Evolutionary conservation across 2,888 invertebrate genomes (phyloP).

Genomic region (Tipula lateralis): DNA sequence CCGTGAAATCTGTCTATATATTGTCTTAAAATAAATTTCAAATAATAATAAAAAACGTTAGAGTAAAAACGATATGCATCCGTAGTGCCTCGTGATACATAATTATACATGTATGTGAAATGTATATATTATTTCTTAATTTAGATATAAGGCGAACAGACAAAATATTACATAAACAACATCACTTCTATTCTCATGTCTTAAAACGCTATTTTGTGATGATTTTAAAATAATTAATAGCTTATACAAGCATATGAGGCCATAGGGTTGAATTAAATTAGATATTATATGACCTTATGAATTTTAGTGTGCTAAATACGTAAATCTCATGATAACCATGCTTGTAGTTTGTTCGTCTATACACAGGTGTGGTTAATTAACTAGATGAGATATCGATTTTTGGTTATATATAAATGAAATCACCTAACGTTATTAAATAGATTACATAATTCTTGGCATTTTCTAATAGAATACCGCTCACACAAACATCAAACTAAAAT

Average conservation of each 20-base stretch:
- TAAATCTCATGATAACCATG: not conserved
- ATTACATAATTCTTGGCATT: not conserved
- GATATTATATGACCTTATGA: not conserved
- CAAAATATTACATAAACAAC: not conserved
- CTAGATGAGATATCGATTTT: not conserved
- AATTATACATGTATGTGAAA: not conserved
- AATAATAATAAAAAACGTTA: not conserved
- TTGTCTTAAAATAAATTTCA: not conserved
- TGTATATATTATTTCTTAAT: too few relatives aligned
- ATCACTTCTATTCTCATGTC: not conserved
- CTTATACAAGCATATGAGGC: not conserved
- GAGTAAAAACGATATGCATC: conserved; percentile 25
- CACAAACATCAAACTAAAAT: not conserved
- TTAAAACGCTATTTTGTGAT: not conserved
- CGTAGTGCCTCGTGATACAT: conserved; percentile 20
- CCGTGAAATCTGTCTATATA: not conserved
- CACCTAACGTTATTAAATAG: not conserved
- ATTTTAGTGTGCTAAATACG: not conserved
- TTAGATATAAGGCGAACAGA: not conserved
- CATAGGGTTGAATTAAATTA: not conserved
- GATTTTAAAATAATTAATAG: not conserved
- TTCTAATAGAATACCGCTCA: not conserved
- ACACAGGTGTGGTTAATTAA: not conserved
- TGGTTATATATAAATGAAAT: not conserved
- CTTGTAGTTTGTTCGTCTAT: not conserved